These are phyloP conservation scores for Microhierax caerulescens DNA, from an alignment of 2,797 vertebrate genomes.

Conservation along the genomic window DNA sequence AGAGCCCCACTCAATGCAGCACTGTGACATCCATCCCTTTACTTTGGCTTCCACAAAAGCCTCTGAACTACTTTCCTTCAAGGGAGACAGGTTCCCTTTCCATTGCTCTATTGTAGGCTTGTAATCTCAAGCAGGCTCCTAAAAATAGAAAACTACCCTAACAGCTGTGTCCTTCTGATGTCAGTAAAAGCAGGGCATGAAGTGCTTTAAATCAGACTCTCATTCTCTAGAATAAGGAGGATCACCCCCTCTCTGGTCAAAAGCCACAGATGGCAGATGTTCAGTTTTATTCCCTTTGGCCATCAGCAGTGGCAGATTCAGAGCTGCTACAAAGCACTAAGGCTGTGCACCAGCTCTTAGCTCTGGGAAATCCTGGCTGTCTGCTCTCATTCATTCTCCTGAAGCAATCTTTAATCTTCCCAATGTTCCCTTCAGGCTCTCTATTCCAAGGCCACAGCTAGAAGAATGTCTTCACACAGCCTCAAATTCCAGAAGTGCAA, in stretches of 20 bases:
- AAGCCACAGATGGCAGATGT: constrained; percentile 36
- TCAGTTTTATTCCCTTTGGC: constrained; percentile 31
- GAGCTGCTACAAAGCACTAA: not conserved
- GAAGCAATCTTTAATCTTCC: constrained; percentile 13
- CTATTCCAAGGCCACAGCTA: not conserved
- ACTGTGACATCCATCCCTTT: not conserved
- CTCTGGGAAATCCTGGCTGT: constrained; percentile 13
- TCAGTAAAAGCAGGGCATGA: not conserved
- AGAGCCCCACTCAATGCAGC: not conserved
- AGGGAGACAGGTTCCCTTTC: not conserved
- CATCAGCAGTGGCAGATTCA: not conserved
- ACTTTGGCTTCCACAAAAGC: not conserved
- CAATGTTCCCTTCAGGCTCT: not conserved
- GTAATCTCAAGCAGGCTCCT: not conserved
- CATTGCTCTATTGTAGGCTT: not conserved
- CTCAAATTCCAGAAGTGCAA: not conserved
- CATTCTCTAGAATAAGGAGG: not conserved
- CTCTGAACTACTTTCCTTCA: not conserved
- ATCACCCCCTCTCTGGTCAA: not conserved
- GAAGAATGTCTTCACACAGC: not conserved
- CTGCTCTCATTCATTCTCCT: constrained; percentile 21
- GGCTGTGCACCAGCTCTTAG: not conserved
- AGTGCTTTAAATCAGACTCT: not conserved
- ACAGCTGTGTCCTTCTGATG: constrained; percentile 13
- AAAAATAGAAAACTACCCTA: not conserved